Evolutionary conservation across 2,888 invertebrate species (phyloP), one percentile per base, ranked within the genome.

Genomic region (Torymus auratus): DNA sequence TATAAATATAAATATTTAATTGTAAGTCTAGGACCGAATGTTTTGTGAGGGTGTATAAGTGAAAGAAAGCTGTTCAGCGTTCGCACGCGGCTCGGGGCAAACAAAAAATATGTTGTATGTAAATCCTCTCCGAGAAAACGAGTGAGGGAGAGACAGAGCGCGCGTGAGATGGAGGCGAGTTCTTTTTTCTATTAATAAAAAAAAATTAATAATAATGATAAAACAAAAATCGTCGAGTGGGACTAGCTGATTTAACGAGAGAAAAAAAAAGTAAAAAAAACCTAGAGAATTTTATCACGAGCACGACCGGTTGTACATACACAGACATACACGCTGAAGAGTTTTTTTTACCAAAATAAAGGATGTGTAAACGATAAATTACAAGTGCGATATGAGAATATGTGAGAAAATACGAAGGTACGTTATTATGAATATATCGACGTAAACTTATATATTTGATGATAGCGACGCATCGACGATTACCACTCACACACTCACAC

Each of bases 251-350:
- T 67, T 70, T 28, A 28, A 28, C 3, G 28, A 5, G 28, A 28
- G 28, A 28, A 28, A 28, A 28, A 28, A 28, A 28, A 28, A 28
- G 28, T 28, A 28, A 28, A 28, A 28, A 28, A 28, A 80, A 67
- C 70, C 65, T 72, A 76, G 53, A 61, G 13, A 23, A 78, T 74
- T 74, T 77, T 80, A 80, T 75, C 58, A 74, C 62, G 50, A 62
- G 80, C 82, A 80, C 77, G 74, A 82, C 82, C 82, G 80, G 62
- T 80, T 82, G 74, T 80, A 78, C 53, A 82, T 80, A 80, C 74
- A 80, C 28, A 28, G 28, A 28, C 28, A 28, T 28, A 28, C 78
- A 76, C 67, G 60, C 15, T 64, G 61, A 80, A 70, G 60, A 74
- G 53, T 56, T 74, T 70, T 80, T 79, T 82, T 78, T 74, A 17